These are phyloP conservation scores for Galleria mellonella DNA, from an alignment of 1,140 invertebrate species.

Conservation along the genomic window DNA sequence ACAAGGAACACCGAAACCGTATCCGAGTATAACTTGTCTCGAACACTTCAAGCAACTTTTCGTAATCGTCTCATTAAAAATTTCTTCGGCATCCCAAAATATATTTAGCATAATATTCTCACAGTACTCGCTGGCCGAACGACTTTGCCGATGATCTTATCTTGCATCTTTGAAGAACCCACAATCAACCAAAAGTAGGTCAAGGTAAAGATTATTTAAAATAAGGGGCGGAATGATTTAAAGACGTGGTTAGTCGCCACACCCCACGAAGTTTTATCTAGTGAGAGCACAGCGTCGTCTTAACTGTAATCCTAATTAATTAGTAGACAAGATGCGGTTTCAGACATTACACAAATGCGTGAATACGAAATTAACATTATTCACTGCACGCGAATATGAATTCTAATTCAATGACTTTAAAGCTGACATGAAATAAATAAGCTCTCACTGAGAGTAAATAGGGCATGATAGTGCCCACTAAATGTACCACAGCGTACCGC, in stretches of 20 bases:
- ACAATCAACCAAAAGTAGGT: conserved; percentile 23
- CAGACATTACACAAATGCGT: conserved; percentile 33
- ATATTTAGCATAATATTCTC: conserved; percentile 7
- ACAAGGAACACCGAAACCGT: too few relatives aligned
- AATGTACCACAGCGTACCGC: conserved; percentile 15
- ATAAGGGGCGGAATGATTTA: conserved; percentile 52
- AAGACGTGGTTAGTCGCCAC: conserved; percentile 26
- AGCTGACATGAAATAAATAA: too few relatives aligned
- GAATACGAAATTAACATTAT: conserved; percentile 19
- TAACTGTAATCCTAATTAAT: conserved; percentile 63
- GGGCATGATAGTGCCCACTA: background rate
- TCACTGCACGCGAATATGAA: background rate
- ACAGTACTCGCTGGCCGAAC: conserved; percentile 11
- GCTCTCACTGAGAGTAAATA: background rate
- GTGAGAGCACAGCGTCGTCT: conserved; percentile 30
- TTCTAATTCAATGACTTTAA: background rate
- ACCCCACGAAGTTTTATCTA: conserved; percentile 56
- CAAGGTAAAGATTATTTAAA: conserved; percentile 35
- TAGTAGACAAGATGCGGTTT: conserved; percentile 43
- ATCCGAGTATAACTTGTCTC: too few relatives aligned
- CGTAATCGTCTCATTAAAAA: conserved; percentile 2
- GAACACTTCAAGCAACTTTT: too few relatives aligned
- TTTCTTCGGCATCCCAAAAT: conserved; percentile 1
- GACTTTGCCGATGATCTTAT: conserved; percentile 13
- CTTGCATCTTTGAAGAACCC: conserved; percentile 16